Base-by-base conservation (phyloP, 2,888 invertebrate genomes). In the Idaea dimidiata region DNA sequence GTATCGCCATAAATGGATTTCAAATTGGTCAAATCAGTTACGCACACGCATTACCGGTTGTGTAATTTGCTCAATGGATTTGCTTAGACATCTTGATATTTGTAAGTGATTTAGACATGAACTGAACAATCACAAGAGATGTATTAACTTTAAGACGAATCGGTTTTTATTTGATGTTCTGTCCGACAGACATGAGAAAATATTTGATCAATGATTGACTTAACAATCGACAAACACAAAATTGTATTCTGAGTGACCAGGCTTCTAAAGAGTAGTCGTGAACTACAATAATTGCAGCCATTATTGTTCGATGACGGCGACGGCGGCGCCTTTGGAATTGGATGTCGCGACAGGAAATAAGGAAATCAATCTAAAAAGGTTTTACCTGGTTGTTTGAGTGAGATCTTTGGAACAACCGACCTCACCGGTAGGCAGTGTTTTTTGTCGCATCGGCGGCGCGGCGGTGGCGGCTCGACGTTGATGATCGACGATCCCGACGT, bases 1-100 rank as follows among this genome's bases (percentile, higher is more conserved):
- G 71, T 71, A 72, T 71, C 63, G 67, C 76, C 73, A 54, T 74
- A 78, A 75, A 78, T 76, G 75, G 77, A 71, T 70, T 73, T 77
- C 74, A 75, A 79, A 79, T 79, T 79, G 77, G 73, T 72, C 73
- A 75, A 78, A 79, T 77, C 71, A 71, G 74, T 74, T 78, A 75
- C 62, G 71, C 72, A 75, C 71, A 73, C 68, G 73, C 72, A 71
- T 73, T 74, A 73, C 73, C 71, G 65, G 67, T 77, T 77, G 70
- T 68, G 72, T 70, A 77, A 76, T 75, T 75, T 76, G 65, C 66
- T 75, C 74, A 77, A 72, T 72, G 69, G 71, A 65, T 70, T 62
- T 54, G 69, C 73, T 72, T 66, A 72, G 69, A 64, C 69, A 72
- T 62, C 60, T 60, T 63, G 62, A 64, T 66, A 68, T 68, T 68